Evolutionary conservation across 2,888 invertebrate species (phyloP).

Genomic region (Cephus pulcher): DNA sequence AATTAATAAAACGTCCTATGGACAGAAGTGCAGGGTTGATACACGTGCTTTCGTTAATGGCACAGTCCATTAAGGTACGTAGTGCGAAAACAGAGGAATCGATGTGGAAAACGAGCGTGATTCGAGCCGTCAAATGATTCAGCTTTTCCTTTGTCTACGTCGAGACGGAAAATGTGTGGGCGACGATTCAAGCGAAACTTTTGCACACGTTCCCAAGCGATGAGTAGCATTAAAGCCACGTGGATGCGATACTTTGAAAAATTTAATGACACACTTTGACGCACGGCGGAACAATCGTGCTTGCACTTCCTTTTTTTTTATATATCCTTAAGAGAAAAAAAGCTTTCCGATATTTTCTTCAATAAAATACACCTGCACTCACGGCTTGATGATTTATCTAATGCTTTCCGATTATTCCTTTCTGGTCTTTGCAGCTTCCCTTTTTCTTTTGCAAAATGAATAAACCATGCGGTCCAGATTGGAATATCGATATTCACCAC

Average conservation of each 20-base stretch:
- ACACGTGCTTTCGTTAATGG: neutral
- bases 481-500: slow-evolving; percentile 11
- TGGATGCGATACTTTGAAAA: neutral
- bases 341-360: neutral
- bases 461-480: neutral
- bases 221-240: neutral
- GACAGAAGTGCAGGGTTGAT: neutral
- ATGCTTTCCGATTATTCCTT: neutral
- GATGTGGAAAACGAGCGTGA: slow-evolving; percentile 19
- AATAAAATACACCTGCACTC: neutral
- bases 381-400: neutral
- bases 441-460: neutral
- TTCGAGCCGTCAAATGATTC: slow-evolving; percentile 42
- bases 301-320: neutral
- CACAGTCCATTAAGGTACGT: neutral
- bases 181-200: slow-evolving; percentile 28
- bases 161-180: slow-evolving; percentile 20
- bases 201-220: neutral
- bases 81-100: slow-evolving; percentile 8
- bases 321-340: slow-evolving; percentile 6
- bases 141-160: slow-evolving; percentile 47
- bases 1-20: neutral
- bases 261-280: neutral
- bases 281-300: neutral
- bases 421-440: neutral